A percentile compares a stretch with the other conserved stretches of the same genome.
phyloP scores from a whole-genome alignment of 2,797 vertebrate species.

The Cephalopachus bancanus region DNA sequence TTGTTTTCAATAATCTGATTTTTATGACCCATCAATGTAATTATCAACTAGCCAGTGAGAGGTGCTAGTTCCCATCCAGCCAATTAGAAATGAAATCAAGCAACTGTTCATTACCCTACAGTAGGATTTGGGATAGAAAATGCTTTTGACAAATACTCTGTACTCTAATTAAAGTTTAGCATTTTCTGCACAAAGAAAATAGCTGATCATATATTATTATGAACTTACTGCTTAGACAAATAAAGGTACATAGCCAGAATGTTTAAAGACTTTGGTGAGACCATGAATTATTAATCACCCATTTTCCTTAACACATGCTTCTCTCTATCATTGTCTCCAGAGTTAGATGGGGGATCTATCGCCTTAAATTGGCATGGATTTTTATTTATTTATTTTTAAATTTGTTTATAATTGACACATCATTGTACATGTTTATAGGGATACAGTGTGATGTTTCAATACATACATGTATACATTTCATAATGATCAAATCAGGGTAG shows the following conservation, averaged over 20 bases:
- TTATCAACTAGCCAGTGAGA: neutral
- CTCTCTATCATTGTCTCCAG: neutral
- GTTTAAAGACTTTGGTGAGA: slow-evolving; percentile 64
- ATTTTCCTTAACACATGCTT: neutral
- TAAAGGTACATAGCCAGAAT: slow-evolving; percentile 62
- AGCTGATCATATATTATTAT: slow-evolving; percentile 69
- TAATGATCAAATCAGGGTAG: neutral
- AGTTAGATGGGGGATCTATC: neutral
- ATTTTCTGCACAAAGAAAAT: slow-evolving; percentile 69
- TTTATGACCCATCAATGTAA: neutral
- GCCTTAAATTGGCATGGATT: neutral
- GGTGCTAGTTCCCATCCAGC: neutral
- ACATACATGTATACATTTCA: neutral
- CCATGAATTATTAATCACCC: slow-evolving; percentile 42
- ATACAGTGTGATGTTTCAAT: neutral
- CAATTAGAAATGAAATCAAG: slow-evolving; percentile 57
- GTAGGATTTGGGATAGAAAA: slow-evolving; percentile 55
- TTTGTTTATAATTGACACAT: neutral
- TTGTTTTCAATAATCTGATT: neutral
- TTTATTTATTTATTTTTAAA: slow-evolving; percentile 21
- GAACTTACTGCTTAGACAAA: slow-evolving; percentile 72
- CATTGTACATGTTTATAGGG: neutral
- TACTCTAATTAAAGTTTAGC: slow-evolving; percentile 75
- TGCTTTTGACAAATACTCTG: slow-evolving; percentile 68
- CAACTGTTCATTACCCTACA: slow-evolving; percentile 26